These are phyloP conservation scores for Nyctibius bracteatus DNA, from an alignment of 2,113 vertebrate genomes.

Conservation along the genomic window DNA sequence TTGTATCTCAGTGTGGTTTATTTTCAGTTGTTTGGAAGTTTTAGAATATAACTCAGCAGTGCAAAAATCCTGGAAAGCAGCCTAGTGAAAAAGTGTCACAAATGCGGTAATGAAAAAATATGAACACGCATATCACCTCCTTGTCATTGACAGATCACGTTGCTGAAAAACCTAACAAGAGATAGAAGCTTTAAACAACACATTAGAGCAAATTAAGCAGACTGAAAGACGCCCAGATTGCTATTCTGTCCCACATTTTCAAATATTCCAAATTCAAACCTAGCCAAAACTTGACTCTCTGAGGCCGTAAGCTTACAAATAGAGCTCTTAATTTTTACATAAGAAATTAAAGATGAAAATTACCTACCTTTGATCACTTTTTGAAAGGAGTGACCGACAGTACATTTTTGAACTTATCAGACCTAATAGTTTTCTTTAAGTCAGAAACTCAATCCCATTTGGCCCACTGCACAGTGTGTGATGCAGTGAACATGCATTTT, in stretches of 20 bases:
- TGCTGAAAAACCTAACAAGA: neutral
- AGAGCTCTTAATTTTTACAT: neutral
- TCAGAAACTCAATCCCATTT: neutral
- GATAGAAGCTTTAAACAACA: neutral
- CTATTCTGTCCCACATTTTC: neutral
- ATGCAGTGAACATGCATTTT: neutral
- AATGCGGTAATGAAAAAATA: neutral
- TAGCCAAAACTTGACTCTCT: neutral
- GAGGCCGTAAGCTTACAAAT: neutral
- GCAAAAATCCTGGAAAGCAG: neutral
- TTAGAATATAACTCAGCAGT: neutral
- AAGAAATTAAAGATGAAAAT: neutral
- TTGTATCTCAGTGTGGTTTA: neutral
- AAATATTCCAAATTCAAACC: neutral
- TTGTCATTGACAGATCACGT: neutral
- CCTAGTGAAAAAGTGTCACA: neutral
- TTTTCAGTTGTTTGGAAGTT: conserved; percentile 18
- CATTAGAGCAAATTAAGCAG: neutral
- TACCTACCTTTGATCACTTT: neutral
- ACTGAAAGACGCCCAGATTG: neutral
- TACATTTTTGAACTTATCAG: neutral
- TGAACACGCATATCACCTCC: neutral
- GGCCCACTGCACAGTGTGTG: neutral
- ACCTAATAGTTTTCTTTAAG: neutral
- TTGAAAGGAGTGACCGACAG: neutral